Evolutionary conservation across 2,797 vertebrate species (phyloP).

Genomic region (Helostoma temminkii): DNA sequence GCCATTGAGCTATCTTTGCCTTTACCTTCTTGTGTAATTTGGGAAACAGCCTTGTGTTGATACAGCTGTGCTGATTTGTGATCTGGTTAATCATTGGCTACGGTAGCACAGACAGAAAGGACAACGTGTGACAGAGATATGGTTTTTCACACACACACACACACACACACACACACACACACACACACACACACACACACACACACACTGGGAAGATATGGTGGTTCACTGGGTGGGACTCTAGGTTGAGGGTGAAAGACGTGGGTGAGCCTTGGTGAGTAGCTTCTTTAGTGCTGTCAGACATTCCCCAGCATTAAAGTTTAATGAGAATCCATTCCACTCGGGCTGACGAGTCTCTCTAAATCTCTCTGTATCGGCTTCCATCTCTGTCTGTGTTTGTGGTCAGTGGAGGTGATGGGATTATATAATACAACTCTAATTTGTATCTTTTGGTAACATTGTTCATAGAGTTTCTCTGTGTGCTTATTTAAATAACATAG

Average conservation of each 20-base stretch:
- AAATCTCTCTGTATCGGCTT: conserved; percentile 36
- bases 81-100: conserved; percentile 64
- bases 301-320: conserved; percentile 71
- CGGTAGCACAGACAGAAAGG: conserved; percentile 12
- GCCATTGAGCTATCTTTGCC: neutral
- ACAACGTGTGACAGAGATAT: conserved; percentile 29
- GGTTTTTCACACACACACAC: conserved; percentile 31
- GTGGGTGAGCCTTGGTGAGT: conserved; percentile 39
- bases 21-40: conserved; percentile 17
- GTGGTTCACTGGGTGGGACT: conserved; percentile 33
- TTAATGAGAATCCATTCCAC: conserved; percentile 76
- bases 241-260: conserved; percentile 36
- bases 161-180: no score
- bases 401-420: conserved; percentile 50
- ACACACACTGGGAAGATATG: conserved; percentile 19
- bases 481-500: conserved; percentile 10
- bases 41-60: conserved; percentile 46
- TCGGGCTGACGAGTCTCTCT: conserved; percentile 59
- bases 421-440: conserved; percentile 33
- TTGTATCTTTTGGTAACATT: conserved; percentile 10
- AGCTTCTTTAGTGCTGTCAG: conserved; percentile 73
- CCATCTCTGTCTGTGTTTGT: conserved; percentile 49
- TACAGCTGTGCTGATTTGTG: conserved; percentile 51
- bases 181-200: no score
- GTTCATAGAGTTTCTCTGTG: neutral